Evolutionary conservation across 1,140 invertebrate genomes (phyloP), one percentile per base, ranked within the genome.

Genomic region (Procambarus clarkii): DNA sequence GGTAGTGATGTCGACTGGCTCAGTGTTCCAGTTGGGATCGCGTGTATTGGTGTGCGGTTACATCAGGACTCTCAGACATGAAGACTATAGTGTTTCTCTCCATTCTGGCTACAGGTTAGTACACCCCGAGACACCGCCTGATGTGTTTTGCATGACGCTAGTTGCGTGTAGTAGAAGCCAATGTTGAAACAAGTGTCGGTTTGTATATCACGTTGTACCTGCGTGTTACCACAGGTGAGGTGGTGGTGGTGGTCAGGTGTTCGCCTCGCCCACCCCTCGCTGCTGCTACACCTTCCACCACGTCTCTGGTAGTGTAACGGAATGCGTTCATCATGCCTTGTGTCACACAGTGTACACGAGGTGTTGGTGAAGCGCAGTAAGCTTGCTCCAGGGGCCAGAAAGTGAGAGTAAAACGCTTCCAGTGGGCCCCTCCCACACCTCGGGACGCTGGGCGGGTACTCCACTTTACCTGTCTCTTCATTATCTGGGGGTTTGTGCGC

Each of bases 51-150:
- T 54, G 83, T 86, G 83, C 46, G 13, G 71, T 24, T 71, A 34
- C 24, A 4, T n/a, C 83, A n/a, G 69, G 64, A 71, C 69, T 18
- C n/a, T 86, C 79, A 54, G 83, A 11, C 64, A 86, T 86, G 83
- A 86, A 76, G 83, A 18, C 45, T n/a, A 76, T 86, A 86, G 83
- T 86, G 46, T 86, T 86, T 86, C 71, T 86, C 83, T 86, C 69
- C 83, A 24, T 86, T 46, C 71, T 86, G 71, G 83, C 83, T 69
- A 86, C 83, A 86, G 83, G 83, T 86, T 45, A 86, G 83, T 86
- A 15, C 2, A 45, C 45, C n/a, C 34, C 0, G 7, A 11, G 21
- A 45, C 18, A 18, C 9, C 18, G 21, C 44, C 7, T 44, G 78
- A 18, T 3, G n/a, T 50, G 13, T 50, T 60, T 5, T 24, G 50